Percentiles rank a stretch among this genome's conserved stretches.
Evolutionary conservation across 2,113 vertebrate species (phyloP).

Genomic region (Hiodon alosoides): DNA sequence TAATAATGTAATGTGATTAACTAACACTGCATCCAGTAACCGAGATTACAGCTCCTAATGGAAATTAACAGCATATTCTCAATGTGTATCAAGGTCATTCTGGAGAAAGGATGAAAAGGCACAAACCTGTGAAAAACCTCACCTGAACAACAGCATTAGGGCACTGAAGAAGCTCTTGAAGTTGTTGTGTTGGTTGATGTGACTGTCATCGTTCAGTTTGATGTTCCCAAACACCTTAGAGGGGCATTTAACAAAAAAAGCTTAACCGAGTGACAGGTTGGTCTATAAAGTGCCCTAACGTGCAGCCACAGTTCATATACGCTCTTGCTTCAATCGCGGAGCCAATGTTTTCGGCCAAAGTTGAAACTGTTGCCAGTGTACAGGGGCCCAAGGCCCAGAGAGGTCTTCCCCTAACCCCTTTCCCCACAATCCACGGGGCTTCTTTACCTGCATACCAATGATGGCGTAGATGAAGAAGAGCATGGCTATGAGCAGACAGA

Average conservation of each 20-base stretch:
- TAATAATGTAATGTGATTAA: too few species aligned
- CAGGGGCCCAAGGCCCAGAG: too few species aligned
- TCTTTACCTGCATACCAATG: constrained; percentile 96
- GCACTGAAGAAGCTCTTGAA: constrained; percentile 94
- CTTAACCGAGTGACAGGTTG: too few species aligned
- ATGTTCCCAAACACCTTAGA: constrained; percentile 94
- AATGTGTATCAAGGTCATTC: background rate
- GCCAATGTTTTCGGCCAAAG: too few species aligned
- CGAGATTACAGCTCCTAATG: too few species aligned
- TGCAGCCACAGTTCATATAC: too few species aligned
- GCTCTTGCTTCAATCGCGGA: too few species aligned
- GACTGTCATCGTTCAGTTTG: constrained; percentile 88
- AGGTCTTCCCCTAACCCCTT: background rate
- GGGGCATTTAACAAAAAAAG: background rate
- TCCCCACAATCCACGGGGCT: background rate
- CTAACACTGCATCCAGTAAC: too few species aligned
- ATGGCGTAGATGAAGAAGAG: constrained; percentile 99
- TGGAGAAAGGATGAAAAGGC: background rate
- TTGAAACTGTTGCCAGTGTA: too few species aligned
- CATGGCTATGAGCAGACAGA: constrained; percentile 97
- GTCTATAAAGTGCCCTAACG: too few species aligned
- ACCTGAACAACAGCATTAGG: constrained; percentile 98
- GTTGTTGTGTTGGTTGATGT: constrained; percentile 98
- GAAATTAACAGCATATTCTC: too few species aligned
- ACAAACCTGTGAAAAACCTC: constrained; percentile 1